Evolutionary conservation across 2,888 invertebrate species (phyloP).

Genomic region (Plagodis pulveraria): DNA sequence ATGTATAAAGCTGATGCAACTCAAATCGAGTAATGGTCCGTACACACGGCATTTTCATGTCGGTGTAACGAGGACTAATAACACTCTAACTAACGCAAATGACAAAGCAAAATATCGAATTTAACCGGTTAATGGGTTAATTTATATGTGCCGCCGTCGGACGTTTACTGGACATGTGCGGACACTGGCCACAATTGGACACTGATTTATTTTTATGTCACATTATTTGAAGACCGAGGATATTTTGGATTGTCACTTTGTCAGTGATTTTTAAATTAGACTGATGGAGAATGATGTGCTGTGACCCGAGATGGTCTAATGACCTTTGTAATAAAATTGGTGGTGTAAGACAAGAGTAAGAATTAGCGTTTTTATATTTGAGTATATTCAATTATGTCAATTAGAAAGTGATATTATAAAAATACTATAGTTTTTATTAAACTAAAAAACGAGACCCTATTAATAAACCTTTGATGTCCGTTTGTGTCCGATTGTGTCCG

Average conservation of each 20-base stretch:
- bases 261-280: conserved; percentile 9
- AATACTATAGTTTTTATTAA: too few relatives aligned
- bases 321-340: too few relatives aligned
- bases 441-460: too few relatives aligned
- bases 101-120: conserved; percentile 39
- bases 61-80: conserved; percentile 31
- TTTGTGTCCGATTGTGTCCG: too few relatives aligned
- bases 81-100: conserved; percentile 35
- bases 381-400: too few relatives aligned
- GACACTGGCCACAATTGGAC: conserved; percentile 15
- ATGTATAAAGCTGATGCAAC: conserved; percentile 12
- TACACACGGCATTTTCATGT: conserved; percentile 35
- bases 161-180: conserved; percentile 13
- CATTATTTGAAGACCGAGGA: conserved; percentile 10
- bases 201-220: conserved; percentile 24
- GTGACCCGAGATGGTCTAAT: neutral
- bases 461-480: too few relatives aligned
- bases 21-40: conserved; percentile 20
- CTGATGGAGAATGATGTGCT: conserved; percentile 12
- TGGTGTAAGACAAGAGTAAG: too few relatives aligned
- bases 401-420: too few relatives aligned
- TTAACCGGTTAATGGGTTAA: conserved; percentile 36
- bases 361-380: too few relatives aligned
- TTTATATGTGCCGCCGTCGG: conserved; percentile 29
- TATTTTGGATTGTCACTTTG: conserved; percentile 11